A percentile compares a stretch with the other conserved stretches of the same genome.
Evolutionary conservation across 2,888 invertebrate genomes (phyloP).

Genomic region (Lochmaea crataegi): DNA sequence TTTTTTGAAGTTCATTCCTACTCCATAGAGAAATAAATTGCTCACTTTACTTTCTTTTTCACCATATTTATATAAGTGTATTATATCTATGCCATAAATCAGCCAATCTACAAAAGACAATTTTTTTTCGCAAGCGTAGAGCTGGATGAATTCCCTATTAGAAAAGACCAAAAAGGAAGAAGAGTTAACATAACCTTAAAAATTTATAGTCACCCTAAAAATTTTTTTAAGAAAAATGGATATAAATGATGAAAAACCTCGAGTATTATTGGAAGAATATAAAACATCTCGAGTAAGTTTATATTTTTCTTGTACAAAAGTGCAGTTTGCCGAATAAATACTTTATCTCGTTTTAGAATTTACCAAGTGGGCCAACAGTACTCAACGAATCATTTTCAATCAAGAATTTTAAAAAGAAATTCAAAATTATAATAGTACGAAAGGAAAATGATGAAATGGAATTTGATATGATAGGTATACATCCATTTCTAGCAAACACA

Average conservation of each 20-base stretch:
- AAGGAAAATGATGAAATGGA: constrained; percentile 81
- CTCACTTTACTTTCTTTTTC: no score
- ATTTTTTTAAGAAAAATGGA: constrained; percentile 49
- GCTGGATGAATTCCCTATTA: no score
- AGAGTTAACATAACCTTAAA: no score
- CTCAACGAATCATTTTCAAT: constrained; percentile 78
- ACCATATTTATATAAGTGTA: no score
- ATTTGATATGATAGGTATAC: constrained; percentile 89
- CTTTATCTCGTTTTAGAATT: constrained; percentile 44
- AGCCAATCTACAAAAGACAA: no score
- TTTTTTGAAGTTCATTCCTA: no score
- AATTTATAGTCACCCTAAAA: no score
- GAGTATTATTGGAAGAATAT: constrained; percentile 79
- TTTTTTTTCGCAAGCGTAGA: no score
- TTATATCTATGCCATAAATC: no score
- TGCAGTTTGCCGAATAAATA: constrained; percentile 10
- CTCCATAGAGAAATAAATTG: no score
- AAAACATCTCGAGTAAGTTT: constrained; percentile 75
- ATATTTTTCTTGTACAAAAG: not conserved
- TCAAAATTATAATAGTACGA: constrained; percentile 68
- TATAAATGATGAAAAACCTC: constrained; percentile 69
- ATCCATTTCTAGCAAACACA: constrained; percentile 86
- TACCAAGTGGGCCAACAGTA: constrained; percentile 52
- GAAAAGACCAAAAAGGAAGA: no score
- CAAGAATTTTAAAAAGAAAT: constrained; percentile 77